A percentile compares a stretch with the other conserved stretches of the same genome.
Conservation (phyloP, 2,888 invertebrate genomes). For the Standfussiana lucernea region DNA sequence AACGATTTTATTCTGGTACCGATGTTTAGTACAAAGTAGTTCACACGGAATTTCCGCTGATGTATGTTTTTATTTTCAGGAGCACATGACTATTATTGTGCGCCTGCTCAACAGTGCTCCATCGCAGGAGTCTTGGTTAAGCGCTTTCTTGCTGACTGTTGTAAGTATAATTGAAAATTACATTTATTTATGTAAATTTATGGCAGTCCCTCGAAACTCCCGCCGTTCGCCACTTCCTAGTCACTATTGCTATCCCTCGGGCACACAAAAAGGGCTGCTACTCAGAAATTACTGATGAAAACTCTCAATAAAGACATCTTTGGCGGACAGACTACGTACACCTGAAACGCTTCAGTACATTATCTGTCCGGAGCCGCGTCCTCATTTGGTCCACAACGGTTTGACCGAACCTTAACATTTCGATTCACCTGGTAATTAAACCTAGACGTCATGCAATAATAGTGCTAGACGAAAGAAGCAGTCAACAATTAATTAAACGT, state of each 20-base stretch:
- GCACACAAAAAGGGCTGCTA: not conserved
- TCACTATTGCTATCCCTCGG: not conserved
- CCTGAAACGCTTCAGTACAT: too few relatives aligned
- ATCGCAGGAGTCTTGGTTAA: constrained; percentile 70
- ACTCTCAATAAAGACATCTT: not conserved
- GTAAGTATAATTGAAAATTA: constrained; percentile 69
- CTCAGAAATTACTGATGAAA: not conserved
- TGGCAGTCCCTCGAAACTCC: not conserved
- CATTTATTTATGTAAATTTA: not conserved
- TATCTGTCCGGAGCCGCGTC: too few relatives aligned
- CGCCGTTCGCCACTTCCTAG: not conserved
- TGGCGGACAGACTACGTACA: too few relatives aligned
- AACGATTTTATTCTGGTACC: not conserved
- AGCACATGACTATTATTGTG: constrained; percentile 71
- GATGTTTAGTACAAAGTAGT: not conserved
- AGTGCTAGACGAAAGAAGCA: not conserved
- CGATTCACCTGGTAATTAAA: too few relatives aligned
- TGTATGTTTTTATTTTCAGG: constrained; percentile 67
- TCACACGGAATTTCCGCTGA: not conserved
- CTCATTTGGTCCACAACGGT: too few relatives aligned
- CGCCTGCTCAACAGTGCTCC: constrained; percentile 70
- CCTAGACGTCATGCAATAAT: not conserved
- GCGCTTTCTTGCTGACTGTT: constrained; percentile 74
- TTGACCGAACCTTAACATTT: too few relatives aligned
- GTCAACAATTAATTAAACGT: not conserved